phyloP scores from a whole-genome alignment of 2,113 vertebrate genomes.

The Dermatemys mawii region DNA sequence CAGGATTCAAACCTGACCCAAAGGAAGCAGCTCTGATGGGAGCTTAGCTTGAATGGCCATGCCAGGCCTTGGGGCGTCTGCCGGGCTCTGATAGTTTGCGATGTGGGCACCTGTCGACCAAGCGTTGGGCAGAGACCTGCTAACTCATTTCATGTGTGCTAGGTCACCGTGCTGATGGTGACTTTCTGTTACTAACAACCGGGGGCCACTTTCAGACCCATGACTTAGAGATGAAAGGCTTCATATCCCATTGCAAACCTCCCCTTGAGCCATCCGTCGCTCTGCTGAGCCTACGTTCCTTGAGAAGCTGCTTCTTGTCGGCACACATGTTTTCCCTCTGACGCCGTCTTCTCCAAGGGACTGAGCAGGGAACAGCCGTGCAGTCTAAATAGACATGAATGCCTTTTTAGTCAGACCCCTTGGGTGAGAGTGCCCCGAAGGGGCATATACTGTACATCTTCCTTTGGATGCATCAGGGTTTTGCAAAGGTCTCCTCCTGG shows the following conservation, averaged over 20 bases:
- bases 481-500: neutral
- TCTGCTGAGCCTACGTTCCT: neutral
- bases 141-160: neutral
- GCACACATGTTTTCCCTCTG: neutral
- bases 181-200: neutral
- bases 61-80: neutral
- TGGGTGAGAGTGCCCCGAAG: neutral
- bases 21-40: accelerated
- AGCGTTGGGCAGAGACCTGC: neutral
- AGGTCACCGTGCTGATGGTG: neutral
- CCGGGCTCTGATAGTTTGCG: neutral
- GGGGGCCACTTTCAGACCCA: neutral
- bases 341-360: neutral
- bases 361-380: neutral
- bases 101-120: neutral
- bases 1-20: neutral
- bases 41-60: neutral
- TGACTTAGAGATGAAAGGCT: neutral
- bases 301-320: neutral
- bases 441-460: accelerated
- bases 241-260: neutral
- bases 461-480: accelerated
- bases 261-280: too few relatives aligned
- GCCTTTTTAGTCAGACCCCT: neutral
- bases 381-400: neutral